phyloP scores from a whole-genome alignment of 2,797 vertebrate genomes.

The Periparus ater region DNA sequence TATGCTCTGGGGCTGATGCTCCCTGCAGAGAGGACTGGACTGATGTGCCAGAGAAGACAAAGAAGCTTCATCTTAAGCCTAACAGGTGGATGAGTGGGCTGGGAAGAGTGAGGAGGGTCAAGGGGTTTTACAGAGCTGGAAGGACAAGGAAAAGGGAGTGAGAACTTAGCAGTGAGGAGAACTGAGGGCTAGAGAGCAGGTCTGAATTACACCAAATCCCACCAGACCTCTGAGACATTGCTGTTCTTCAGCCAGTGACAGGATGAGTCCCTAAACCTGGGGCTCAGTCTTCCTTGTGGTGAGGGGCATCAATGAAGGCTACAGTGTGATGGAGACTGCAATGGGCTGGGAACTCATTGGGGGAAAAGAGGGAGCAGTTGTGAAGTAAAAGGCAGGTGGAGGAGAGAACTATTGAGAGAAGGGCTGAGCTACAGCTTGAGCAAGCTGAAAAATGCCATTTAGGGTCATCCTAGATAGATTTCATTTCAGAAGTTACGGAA shows the following conservation, averaged over 20 bases:
- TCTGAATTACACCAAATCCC: not conserved
- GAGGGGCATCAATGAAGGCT: not conserved
- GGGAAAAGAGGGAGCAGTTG: no score
- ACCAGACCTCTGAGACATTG: no score
- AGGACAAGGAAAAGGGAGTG: not conserved
- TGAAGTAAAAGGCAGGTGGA: no score
- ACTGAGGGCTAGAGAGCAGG: no score
- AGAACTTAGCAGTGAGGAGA: not conserved
- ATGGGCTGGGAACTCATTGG: no score
- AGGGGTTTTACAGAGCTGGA: not conserved
- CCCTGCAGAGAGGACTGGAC: not conserved
- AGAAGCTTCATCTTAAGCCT: not conserved
- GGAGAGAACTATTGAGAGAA: no score
- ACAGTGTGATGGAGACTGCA: no score
- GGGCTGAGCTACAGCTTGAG: not conserved
- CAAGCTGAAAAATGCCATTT: not conserved
- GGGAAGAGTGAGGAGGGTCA: not conserved
- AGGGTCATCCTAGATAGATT: not conserved
- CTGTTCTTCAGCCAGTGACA: not conserved
- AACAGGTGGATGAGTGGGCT: not conserved
- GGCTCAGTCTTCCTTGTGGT: not conserved
- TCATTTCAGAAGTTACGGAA: not conserved
- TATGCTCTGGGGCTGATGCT: not conserved
- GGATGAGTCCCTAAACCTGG: not conserved
- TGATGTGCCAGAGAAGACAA: not conserved